These are phyloP conservation scores for Chrysomela aeneicollis DNA, from an alignment of 2,888 invertebrate genomes.

Conservation along the genomic window DNA sequence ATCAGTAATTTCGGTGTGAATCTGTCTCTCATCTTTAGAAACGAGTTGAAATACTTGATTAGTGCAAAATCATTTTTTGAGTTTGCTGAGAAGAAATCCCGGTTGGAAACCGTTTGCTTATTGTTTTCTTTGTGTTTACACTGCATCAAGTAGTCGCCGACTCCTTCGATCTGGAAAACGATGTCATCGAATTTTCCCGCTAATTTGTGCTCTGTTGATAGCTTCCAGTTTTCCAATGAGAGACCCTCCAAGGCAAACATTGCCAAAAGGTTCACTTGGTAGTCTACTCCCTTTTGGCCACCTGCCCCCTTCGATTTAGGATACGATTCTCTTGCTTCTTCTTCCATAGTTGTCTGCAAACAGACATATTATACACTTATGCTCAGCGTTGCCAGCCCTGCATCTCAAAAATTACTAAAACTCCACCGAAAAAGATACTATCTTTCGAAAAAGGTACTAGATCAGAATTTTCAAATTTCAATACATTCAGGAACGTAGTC, in stretches of 20 bases:
- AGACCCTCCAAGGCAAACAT: slow-evolving; percentile 3
- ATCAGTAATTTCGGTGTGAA: background rate
- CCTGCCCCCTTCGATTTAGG: slow-evolving; percentile 4
- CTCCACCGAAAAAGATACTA: no score
- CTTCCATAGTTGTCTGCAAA: background rate
- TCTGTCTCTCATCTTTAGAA: background rate
- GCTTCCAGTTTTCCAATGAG: background rate
- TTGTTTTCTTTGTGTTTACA: slow-evolving; percentile 3
- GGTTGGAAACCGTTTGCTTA: background rate
- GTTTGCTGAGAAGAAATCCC: background rate
- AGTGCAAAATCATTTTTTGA: background rate
- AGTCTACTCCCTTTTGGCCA: slow-evolving; percentile 2
- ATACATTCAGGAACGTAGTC: no score
- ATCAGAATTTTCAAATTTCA: no score
- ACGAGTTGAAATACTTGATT: slow-evolving; percentile 3
- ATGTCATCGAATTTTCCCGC: slow-evolving; percentile 1
- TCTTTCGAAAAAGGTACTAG: no score
- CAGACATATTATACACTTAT: no score
- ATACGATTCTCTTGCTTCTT: slow-evolving; percentile 5
- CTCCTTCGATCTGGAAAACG: background rate
- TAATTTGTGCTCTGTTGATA: slow-evolving; percentile 2
- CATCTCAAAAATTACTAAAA: no score
- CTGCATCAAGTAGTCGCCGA: background rate
- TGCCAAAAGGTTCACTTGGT: slow-evolving; percentile 4
- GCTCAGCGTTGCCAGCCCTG: no score